Conservation (phyloP, 2,113 vertebrate species). For the Oxyura jamaicensis region DNA sequence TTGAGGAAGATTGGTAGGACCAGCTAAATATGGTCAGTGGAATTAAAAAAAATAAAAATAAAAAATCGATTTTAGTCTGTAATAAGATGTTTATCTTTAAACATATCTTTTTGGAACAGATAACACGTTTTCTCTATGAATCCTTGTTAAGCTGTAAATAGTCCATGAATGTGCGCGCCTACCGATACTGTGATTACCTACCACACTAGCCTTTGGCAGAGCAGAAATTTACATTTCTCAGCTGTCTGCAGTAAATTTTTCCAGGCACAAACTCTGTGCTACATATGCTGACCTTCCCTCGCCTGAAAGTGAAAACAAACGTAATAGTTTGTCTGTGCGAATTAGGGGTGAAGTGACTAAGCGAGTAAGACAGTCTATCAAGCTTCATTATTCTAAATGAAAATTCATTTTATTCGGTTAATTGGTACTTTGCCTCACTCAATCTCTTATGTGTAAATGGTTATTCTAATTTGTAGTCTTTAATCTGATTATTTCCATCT, state of each 20-base stretch:
- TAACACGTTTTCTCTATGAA: background rate
- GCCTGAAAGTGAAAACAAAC: background rate
- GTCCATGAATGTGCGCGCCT: fast-evolving
- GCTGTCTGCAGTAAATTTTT: fast-evolving
- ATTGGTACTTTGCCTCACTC: background rate
- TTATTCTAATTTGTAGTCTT: background rate
- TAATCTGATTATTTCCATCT: slow-evolving; percentile 5
- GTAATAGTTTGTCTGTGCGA: background rate
- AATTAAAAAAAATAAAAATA: background rate
- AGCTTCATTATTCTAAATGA: background rate
- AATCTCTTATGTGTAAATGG: background rate
- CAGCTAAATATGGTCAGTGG: fast-evolving
- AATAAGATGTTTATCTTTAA: fast-evolving
- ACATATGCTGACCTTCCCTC: background rate
- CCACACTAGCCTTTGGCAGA: background rate
- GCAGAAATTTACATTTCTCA: background rate
- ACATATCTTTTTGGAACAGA: fast-evolving
- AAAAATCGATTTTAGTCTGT: fast-evolving
- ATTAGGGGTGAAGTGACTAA: background rate
- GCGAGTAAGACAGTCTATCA: background rate
- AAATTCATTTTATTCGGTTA: slow-evolving; percentile 7
- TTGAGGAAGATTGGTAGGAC: background rate
- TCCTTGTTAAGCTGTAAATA: fast-evolving
- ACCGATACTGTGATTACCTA: fast-evolving
- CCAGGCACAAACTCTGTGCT: fast-evolving